Evolutionary conservation across 2,113 vertebrate genomes (phyloP), one percentile per base, ranked within the genome.

Genomic region (Triplophysa tibetana): DNA sequence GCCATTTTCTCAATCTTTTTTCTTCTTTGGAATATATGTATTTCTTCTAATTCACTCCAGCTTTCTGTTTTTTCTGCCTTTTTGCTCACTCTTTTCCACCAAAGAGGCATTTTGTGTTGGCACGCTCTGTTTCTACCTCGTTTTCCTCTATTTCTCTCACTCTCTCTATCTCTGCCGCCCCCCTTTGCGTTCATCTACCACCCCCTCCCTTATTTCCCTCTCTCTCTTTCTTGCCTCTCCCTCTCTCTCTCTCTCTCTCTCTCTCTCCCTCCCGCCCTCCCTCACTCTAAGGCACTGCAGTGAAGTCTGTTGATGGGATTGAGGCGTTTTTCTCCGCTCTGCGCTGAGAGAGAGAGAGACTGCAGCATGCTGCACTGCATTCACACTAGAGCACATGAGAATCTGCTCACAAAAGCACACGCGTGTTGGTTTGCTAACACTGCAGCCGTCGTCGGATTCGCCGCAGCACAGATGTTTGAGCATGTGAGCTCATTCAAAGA

Each of bases 351-450:
- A 91, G 92, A 90, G 77, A 89, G 92, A 58, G 93, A 92, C 88
- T 94, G 93, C 75, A 91, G 92, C 93, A 93, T 91, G 90, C 94
- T 94, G 65, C 94, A 93, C 80, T 91, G 93, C 58, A 81, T 89
- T 79, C 88, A 86, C 81, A 94, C 93, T 87, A 83, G 87, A 83
- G 83, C 83, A 85, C 87, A 88, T 48, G 80, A 79, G 86, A 85
- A 88, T 63, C 81, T 75, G 78, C 1, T 48, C 79, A 85, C 79
- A 84, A 78, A 84, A n/a, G 24, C 41, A 63, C n/a, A 78, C 29
- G 80, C 19, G 26, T 68, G 78, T 73, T 43, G 43, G 63, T 74
- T 68, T 43, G 41, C 41, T 56, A 38, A 29, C 29, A 26, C n/a
- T 63, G 77, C 66, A 77, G 43, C 73, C 50, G 14, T 70, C n/a